phyloP scores from a whole-genome alignment of 2,888 invertebrate species.

The Apotomis betuletana region DNA sequence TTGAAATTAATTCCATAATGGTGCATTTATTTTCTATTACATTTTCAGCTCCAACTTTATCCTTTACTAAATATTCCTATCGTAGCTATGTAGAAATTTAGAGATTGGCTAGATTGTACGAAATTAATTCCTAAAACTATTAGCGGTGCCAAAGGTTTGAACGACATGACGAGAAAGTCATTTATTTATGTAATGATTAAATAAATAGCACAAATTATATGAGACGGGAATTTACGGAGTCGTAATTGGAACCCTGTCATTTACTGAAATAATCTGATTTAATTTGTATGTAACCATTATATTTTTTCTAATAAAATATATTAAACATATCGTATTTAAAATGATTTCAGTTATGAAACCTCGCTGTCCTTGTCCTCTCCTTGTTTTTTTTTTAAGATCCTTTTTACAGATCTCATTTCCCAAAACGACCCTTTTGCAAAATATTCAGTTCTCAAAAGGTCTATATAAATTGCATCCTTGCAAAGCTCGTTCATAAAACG shows the following conservation, averaged over 20 bases:
- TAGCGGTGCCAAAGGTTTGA: conserved; percentile 41
- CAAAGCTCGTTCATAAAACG: too few relatives aligned
- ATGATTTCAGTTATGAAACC: neutral
- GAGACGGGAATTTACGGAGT: conserved; percentile 4
- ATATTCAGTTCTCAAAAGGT: too few relatives aligned
- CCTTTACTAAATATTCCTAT: conserved; percentile 2
- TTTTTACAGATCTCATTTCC: too few relatives aligned
- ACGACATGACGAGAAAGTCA: conserved; percentile 17
- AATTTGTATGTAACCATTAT: conserved; percentile 39
- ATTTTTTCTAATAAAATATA: conserved; percentile 40
- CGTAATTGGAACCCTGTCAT: conserved; percentile 14
- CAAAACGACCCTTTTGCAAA: too few relatives aligned
- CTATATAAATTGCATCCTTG: too few relatives aligned
- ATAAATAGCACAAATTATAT: conserved; percentile 31
- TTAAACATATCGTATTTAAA: conserved; percentile 19
- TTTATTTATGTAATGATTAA: conserved; percentile 21
- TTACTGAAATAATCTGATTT: conserved; percentile 35
- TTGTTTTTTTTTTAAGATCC: too few relatives aligned
- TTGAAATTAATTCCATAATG: conserved; percentile 38
- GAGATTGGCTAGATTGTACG: conserved; percentile 38
- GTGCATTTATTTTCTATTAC: conserved; percentile 40
- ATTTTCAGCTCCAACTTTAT: conserved; percentile 13
- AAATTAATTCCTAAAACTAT: conserved; percentile 33
- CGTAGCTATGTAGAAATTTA: conserved; percentile 32
- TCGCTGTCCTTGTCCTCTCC: too few relatives aligned